Evolutionary conservation across 2,113 vertebrate genomes (phyloP), one percentile per base, ranked within the genome.

Genomic region (Suricata suricatta): DNA sequence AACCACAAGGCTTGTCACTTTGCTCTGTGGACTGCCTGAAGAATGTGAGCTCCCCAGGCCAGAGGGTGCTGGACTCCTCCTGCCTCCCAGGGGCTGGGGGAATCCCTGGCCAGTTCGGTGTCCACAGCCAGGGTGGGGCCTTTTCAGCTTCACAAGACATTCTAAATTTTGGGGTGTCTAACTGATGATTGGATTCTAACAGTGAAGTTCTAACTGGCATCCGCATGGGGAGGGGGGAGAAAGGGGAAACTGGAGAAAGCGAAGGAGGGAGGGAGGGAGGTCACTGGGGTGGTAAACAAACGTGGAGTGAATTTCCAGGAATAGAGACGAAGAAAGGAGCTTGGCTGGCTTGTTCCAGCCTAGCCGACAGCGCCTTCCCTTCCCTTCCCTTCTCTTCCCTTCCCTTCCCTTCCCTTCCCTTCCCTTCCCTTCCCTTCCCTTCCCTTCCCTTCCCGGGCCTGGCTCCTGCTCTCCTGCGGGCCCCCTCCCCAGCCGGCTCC

Each of bases 401-500:
- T 91, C 95, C 88, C 87, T 74, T 91, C 93, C 88, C 87, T 74
- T 91, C 95, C 79, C 77, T 86, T 69, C 81, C 79, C 92, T 74
- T 91, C 95, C 88, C 87, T 74, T 91, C 93, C 88, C 87, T 74
- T 91, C 95, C n/a, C n/a, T n/a, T n/a, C n/a, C n/a, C n/a, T n/a
- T n/a, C n/a, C n/a, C n/a, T n/a, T n/a, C n/a, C n/a, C n/a, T 74
- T 91, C 95, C 88, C 84, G 74, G 25, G 72, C 60, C 95, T 33
- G 95, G 82, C 88, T 93, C 74, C 84, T 8, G 38, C 90, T 71
- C 97, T 0, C 87, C 96, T 11, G 86, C 13, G 0, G 38, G 60
- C 96, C 98, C 96, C 96, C 90, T 76, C 97, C 93, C 93, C 57
- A 95, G 96, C 90, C 44, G 94, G 52, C 96, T 97, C 97, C 97